Evolutionary conservation across 1,140 invertebrate species (phyloP), one percentile per base, ranked within the genome.

Genomic region (Temnothorax nylanderi): DNA sequence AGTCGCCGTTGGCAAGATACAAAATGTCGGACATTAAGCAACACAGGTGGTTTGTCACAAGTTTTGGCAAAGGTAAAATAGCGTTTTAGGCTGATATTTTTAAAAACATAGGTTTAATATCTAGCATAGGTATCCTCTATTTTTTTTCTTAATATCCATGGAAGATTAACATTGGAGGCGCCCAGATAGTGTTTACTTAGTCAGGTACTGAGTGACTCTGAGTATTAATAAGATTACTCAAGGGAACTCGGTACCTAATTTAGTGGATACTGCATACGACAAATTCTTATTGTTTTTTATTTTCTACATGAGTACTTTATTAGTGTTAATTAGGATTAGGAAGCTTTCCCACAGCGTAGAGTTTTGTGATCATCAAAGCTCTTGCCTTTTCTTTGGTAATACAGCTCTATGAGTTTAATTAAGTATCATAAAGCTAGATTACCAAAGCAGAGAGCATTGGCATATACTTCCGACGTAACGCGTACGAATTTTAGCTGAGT

Each of bases 191-290:
- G 72, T 88, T 92, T 93, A 91, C 96, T 94, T 95, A 94, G 94
- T 96, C 97, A 97, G 97, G 97, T 97, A 97, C 97, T 97, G 96
- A 97, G 97, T 97, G 97, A 97, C 97, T 97, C 97, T 97, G 97
- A 97, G 97, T 96, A 94, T 91, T 78, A 84, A 87, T 93, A 84
- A 82, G 93, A 91, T 94, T 87, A 93, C 95, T 96, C 96, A 95
- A 96, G 93, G 95, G 92, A 92, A 93, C 95, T 96, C 92, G 90
- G 96, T 96, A 94, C 94, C 96, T 96, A 92, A 91, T 91, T 90
- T 76, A 91, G 93, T 90, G 87, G 85, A 86, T 91, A 92, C 86
- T 85, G 18, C 49, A 62, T 74, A 58, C 91, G 74, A 80, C 89
- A 5, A 54, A 13, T 64, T 85, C 75, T 69, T 51, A 8, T 41